Evolutionary conservation across 1,140 invertebrate species (phyloP).

Genomic region (Eciton burchellii): DNA sequence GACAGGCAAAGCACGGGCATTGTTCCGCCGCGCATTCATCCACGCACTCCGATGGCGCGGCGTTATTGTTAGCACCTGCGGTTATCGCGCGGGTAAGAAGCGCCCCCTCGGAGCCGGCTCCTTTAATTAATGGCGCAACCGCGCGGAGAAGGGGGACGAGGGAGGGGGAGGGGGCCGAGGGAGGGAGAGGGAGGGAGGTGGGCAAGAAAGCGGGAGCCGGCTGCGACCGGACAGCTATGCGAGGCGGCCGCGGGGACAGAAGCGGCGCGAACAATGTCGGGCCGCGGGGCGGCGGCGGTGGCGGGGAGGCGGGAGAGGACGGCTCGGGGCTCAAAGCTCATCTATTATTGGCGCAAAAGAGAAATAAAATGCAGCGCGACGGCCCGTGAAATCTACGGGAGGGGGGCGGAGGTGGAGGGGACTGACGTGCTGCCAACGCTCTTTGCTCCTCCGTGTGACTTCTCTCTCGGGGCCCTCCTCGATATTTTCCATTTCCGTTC

Average conservation of each 20-base stretch:
- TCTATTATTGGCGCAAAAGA: slow-evolving; percentile 79
- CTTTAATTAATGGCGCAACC: slow-evolving; percentile 74
- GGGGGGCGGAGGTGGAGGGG: no score
- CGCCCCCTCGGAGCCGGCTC: slow-evolving; percentile 30
- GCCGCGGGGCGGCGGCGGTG: slow-evolving; percentile 43
- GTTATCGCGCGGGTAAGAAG: slow-evolving; percentile 39
- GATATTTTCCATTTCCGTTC: slow-evolving; percentile 55
- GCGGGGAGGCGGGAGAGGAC: slow-evolving; percentile 65
- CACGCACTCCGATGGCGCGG: background rate
- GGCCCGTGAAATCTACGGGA: slow-evolving; percentile 71
- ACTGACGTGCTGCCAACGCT: slow-evolving; percentile 66
- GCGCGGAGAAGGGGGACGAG: slow-evolving; percentile 25
- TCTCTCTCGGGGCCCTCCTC: no score
- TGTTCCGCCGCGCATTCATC: background rate
- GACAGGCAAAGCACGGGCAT: background rate
- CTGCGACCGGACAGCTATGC: slow-evolving; percentile 72
- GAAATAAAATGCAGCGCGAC: slow-evolving; percentile 77
- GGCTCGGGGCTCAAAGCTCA: slow-evolving; percentile 72
- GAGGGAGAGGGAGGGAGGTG: slow-evolving; percentile 49
- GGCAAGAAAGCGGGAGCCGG: slow-evolving; percentile 55
- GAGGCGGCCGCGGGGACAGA: slow-evolving; percentile 58
- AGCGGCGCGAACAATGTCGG: slow-evolving; percentile 70
- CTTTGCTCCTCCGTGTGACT: slow-evolving; percentile 57
- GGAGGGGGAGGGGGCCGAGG: slow-evolving; percentile 44
- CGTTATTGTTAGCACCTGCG: slow-evolving; percentile 26